Evolutionary conservation across 2,113 vertebrate species (phyloP).

Genomic region (Anas platyrhynchos): DNA sequence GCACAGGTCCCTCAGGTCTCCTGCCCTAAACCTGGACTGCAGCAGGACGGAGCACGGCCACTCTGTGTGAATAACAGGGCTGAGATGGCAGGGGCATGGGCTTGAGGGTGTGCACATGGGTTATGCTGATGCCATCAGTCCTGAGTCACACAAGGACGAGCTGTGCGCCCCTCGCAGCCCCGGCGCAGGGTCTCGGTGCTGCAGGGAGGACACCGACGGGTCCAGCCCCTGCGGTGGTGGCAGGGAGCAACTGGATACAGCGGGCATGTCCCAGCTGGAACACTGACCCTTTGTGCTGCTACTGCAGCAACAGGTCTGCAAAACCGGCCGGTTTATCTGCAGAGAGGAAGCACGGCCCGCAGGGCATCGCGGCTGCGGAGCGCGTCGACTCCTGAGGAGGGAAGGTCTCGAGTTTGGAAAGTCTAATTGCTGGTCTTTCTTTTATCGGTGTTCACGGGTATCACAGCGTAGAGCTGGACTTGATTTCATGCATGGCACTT

Average conservation of each 20-base stretch:
- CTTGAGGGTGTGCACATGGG: not conserved
- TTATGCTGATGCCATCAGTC: not conserved
- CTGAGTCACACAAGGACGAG: not conserved
- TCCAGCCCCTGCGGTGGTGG: no score
- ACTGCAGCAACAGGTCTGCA: slow-evolving; percentile 62
- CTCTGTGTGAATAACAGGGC: not conserved
- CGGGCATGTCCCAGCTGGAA: slow-evolving; percentile 61
- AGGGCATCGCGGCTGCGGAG: not conserved
- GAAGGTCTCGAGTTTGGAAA: not conserved
- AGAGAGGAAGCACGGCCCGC: not conserved
- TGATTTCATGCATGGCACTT: not conserved
- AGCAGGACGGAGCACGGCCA: not conserved
- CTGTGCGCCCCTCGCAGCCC: no score
- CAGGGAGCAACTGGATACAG: not conserved
- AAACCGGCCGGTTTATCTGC: slow-evolving; percentile 46
- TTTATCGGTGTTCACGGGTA: not conserved
- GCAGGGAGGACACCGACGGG: no score
- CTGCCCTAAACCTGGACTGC: no score
- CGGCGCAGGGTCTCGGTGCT: no score
- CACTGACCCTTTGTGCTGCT: slow-evolving; percentile 16
- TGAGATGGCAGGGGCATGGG: not conserved
- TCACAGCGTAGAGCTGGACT: not conserved
- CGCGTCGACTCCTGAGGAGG: not conserved
- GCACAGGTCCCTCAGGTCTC: not conserved
- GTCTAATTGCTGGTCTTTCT: rapidly evolving